Percentiles rank a stretch among this genome's conserved stretches.
Evolutionary conservation across 2,113 vertebrate genomes (phyloP).

Genomic region (Mobula hypostoma): DNA sequence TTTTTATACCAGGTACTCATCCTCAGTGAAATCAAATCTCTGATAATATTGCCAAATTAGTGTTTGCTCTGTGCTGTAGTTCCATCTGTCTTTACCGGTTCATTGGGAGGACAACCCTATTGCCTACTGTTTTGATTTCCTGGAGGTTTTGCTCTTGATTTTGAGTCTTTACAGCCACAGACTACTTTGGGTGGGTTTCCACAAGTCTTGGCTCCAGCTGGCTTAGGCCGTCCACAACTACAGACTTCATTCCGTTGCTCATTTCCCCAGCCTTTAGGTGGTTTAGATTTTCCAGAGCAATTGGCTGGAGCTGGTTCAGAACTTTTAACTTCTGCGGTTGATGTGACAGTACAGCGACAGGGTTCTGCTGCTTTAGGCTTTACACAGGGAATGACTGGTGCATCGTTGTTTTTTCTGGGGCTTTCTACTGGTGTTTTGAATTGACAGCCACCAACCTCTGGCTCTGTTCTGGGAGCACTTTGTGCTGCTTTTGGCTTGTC

Average conservation of each 20-base stretch:
- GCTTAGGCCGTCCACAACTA: neutral
- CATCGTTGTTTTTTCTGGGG: neutral
- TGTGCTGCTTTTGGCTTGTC: neutral
- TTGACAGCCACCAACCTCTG: neutral
- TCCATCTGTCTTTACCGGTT: neutral
- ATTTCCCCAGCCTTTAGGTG: neutral
- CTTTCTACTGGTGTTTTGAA: neutral
- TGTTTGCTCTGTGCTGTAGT: neutral
- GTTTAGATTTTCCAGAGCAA: neutral
- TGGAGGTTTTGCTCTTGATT: neutral
- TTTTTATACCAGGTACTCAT: neutral
- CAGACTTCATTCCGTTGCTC: neutral
- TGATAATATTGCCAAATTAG: neutral
- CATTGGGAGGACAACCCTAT: neutral
- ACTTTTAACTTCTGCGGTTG: too few species aligned
- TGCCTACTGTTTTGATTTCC: neutral
- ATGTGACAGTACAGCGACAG: too few species aligned
- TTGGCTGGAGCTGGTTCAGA: too few species aligned
- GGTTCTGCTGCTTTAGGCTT: neutral
- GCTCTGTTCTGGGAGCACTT: neutral
- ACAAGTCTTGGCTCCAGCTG: neutral
- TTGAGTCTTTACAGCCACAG: neutral
- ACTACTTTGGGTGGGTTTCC: neutral
- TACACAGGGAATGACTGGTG: neutral
- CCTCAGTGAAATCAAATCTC: neutral